These are phyloP conservation scores for Dryococelus australis DNA, from an alignment of 2,888 invertebrate species.

Conservation along the genomic window DNA sequence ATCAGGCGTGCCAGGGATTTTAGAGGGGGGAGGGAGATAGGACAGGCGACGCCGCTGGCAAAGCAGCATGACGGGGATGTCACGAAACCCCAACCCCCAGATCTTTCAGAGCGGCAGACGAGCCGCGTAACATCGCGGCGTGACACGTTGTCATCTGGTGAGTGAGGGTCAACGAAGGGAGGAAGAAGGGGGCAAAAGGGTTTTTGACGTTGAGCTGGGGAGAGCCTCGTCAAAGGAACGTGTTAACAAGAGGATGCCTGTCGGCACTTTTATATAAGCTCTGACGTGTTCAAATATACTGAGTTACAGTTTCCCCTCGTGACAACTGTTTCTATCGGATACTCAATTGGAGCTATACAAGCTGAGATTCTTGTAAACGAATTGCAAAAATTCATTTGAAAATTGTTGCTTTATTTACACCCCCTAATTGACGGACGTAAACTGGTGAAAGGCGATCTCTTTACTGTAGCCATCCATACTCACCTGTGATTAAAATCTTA, in stretches of 20 bases:
- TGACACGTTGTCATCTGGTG: background rate
- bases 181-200: background rate
- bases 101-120: background rate
- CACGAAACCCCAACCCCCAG: background rate
- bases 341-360: too few species aligned
- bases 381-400: too few species aligned
- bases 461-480: too few species aligned
- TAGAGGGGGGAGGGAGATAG: background rate
- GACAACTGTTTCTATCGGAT: too few species aligned
- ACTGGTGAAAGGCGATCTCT: too few species aligned
- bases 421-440: too few species aligned
- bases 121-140: background rate
- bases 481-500: too few species aligned
- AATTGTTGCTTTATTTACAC: too few species aligned
- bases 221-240: background rate
- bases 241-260: background rate
- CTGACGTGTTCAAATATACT: background rate
- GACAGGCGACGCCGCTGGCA: background rate
- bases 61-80: background rate
- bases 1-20: background rate
- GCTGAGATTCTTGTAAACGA: too few species aligned
- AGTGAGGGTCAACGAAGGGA: background rate
- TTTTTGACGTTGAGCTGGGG: background rate
- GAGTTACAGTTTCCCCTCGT: background rate
- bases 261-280: background rate